Evolutionary conservation across 37 sponge, comb jelly and placozoan species (phyloP).

Genomic region (Oopsacas minuta): DNA sequence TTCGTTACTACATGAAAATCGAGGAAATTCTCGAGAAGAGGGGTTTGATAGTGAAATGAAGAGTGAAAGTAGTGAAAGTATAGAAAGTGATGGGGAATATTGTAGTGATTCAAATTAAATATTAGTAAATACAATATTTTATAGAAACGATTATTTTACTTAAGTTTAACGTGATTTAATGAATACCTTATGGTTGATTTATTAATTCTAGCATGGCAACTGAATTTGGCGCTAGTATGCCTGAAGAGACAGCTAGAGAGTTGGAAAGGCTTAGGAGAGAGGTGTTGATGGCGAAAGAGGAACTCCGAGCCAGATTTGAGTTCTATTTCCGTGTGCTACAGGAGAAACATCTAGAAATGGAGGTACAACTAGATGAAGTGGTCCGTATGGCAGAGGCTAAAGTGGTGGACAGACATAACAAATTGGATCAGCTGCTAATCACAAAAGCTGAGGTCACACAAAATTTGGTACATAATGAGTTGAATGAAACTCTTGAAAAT

Average conservation of each 20-base stretch:
- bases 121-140: background rate
- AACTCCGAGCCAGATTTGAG: background rate
- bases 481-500: background rate
- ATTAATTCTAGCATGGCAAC: background rate
- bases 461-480: background rate
- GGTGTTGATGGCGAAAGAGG: background rate
- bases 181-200: too few species aligned
- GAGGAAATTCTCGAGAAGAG: background rate
- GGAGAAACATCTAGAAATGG: background rate
- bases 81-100: background rate
- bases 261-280: background rate
- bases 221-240: background rate
- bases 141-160: background rate
- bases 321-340: background rate
- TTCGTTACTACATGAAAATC: background rate
- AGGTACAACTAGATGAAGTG: background rate
- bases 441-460: background rate
- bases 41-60: background rate
- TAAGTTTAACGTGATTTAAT: too few species aligned
- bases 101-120: conserved; percentile 4
- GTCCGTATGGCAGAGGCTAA: background rate
- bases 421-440: background rate
- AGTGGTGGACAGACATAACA: background rate
- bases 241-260: background rate
- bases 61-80: background rate